Evolutionary conservation across 2,888 invertebrate genomes (phyloP).

Genomic region (Mythimna ferrago): DNA sequence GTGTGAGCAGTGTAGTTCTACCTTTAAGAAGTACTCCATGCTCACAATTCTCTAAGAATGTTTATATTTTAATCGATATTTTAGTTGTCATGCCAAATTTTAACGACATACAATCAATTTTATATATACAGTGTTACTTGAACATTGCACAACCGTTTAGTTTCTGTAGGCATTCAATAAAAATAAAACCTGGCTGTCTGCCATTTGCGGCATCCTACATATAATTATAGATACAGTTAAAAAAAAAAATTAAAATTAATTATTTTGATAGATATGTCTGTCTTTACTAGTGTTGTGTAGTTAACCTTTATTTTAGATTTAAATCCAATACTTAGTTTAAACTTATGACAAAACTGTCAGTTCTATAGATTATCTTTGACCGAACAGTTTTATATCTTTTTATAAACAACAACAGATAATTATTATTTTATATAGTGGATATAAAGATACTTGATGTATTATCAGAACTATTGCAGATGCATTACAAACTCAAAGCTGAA

Average conservation of each 20-base stretch:
- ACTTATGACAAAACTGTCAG: not conserved
- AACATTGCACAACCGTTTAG: conserved; percentile 45
- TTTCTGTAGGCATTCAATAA: conserved; percentile 48
- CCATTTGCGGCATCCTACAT: conserved; percentile 41
- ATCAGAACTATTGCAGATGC: not conserved
- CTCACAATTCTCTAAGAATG: conserved; percentile 50
- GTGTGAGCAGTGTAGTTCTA: too few species aligned
- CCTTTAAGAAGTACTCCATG: conserved; percentile 14
- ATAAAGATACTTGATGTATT: not conserved
- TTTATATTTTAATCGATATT: conserved; percentile 48
- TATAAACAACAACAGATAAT: not conserved
- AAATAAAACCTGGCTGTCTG: conserved; percentile 57
- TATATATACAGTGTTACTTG: conserved; percentile 55
- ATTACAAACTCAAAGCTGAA: not conserved
- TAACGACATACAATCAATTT: conserved; percentile 43
- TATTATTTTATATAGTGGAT: not conserved
- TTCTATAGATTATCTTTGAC: not conserved
- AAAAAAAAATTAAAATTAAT: not conserved
- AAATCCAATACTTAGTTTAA: not conserved
- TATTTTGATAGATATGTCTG: conserved; percentile 12
- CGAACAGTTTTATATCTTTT: not conserved
- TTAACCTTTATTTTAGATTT: not conserved
- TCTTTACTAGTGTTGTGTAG: not conserved
- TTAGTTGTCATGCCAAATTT: conserved; percentile 66
- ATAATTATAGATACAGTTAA: conserved; percentile 26